A percentile compares a stretch with the other conserved stretches of the same genome.
These are phyloP conservation scores for Cyclargus thomasi DNA, from an alignment of 1,140 invertebrate species.

Conservation along the genomic window DNA sequence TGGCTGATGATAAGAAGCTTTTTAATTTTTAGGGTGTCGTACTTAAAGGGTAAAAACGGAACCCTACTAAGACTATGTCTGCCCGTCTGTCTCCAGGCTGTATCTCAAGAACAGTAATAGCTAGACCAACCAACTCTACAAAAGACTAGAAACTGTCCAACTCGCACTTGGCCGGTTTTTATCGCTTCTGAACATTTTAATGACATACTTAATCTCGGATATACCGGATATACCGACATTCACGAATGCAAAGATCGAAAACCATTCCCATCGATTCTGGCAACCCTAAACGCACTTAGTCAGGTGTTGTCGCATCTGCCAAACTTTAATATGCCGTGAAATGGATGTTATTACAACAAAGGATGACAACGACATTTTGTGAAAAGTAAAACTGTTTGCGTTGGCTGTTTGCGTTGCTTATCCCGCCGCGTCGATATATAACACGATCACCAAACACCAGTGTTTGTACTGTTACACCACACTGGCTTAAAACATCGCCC, in stretches of 20 bases:
- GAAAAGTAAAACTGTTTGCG: conserved; percentile 32
- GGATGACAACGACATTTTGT: conserved; percentile 13
- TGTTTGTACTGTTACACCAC: conserved; percentile 40
- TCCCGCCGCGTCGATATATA: conserved; percentile 51
- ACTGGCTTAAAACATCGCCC: conserved; percentile 19
- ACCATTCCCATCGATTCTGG: conserved; percentile 15
- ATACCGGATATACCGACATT: neutral
- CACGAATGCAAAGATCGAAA: neutral
- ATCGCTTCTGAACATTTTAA: no score
- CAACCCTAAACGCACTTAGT: conserved; percentile 34
- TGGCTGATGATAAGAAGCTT: no score
- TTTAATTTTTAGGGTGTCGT: no score
- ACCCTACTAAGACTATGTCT: no score
- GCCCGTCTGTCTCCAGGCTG: no score
- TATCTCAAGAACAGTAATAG: no score
- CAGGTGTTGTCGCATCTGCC: neutral
- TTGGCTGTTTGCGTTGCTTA: conserved; percentile 46
- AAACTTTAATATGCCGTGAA: conserved; percentile 13
- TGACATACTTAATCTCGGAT: no score
- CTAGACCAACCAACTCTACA: no score
- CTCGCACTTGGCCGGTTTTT: no score
- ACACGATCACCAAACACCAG: conserved; percentile 55
- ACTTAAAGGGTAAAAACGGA: no score
- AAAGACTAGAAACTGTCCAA: no score
- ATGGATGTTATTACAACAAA: conserved; percentile 11